Evolutionary conservation across 2,888 invertebrate genomes (phyloP).

Genomic region (Amphipyra berbera): DNA sequence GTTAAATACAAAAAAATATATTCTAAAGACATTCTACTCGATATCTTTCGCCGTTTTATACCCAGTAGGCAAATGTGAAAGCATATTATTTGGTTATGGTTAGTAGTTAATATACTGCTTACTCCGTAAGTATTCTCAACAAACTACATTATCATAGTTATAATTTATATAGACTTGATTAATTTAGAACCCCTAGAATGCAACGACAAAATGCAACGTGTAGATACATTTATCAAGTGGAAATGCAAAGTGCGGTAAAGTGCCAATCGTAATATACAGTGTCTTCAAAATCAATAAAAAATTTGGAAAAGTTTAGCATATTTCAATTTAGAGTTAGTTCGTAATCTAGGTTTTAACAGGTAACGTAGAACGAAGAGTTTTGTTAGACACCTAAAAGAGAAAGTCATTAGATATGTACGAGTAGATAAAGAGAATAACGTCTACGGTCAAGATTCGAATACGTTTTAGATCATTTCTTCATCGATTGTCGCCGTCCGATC

Average conservation of each 20-base stretch:
- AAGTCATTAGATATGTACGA: constrained; percentile 60
- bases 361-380: constrained; percentile 32
- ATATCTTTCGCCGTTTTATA: constrained; percentile 11
- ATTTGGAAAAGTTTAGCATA: constrained; percentile 67
- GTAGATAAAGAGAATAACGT: constrained; percentile 42
- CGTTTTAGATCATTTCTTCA: background rate
- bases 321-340: constrained; percentile 52
- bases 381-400: constrained; percentile 52
- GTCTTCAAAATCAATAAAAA: constrained; percentile 65
- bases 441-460: constrained; percentile 37
- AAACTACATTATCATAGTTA: constrained; percentile 80
- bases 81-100: constrained; percentile 19
- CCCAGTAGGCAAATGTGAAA: constrained; percentile 17
- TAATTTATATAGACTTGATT: constrained; percentile 65
- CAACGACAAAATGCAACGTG: constrained; percentile 84
- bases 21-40: constrained; percentile 29
- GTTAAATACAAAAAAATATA: background rate
- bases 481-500: constrained; percentile 24
- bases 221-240: constrained; percentile 79
- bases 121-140: constrained; percentile 78
- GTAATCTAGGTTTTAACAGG: constrained; percentile 50
- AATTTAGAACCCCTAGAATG: constrained; percentile 71
- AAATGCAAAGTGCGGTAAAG: constrained; percentile 81
- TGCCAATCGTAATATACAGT: constrained; percentile 81
- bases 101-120: constrained; percentile 73